Evolutionary conservation across 2,113 vertebrate species (phyloP).

Genomic region (Sakesphorus luctuosus): DNA sequence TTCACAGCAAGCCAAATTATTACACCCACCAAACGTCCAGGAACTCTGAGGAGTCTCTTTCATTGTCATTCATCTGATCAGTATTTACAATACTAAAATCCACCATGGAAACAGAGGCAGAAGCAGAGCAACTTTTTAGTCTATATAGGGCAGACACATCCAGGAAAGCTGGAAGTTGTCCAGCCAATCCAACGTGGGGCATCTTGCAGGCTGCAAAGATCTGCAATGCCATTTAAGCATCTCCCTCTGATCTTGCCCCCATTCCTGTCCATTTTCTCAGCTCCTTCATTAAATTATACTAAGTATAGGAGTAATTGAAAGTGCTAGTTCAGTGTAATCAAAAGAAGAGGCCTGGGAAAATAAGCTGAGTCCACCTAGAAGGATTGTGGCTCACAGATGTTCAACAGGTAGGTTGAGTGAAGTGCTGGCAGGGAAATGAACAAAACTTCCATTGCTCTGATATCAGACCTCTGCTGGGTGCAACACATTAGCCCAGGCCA

Average conservation of each 20-base stretch:
- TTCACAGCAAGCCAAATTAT: background rate
- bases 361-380: background rate
- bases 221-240: background rate
- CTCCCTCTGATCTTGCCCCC: background rate
- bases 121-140: background rate
- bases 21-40: background rate
- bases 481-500: background rate
- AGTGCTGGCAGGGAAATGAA: background rate
- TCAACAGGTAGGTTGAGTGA: background rate
- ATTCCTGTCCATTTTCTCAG: background rate
- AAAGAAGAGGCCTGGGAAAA: background rate
- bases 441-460: background rate
- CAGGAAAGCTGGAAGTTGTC: background rate
- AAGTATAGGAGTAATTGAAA: background rate
- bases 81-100: slow-evolving; percentile 7
- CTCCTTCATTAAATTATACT: background rate
- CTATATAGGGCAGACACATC: background rate
- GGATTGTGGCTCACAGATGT: background rate
- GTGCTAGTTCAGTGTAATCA: background rate
- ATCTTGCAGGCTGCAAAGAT: background rate
- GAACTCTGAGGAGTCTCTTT: slow-evolving; percentile 2
- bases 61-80: background rate
- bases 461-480: background rate
- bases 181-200: background rate
- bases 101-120: background rate